Conservation (phyloP, 2,888 invertebrate genomes). For the Stenurella melanura region DNA sequence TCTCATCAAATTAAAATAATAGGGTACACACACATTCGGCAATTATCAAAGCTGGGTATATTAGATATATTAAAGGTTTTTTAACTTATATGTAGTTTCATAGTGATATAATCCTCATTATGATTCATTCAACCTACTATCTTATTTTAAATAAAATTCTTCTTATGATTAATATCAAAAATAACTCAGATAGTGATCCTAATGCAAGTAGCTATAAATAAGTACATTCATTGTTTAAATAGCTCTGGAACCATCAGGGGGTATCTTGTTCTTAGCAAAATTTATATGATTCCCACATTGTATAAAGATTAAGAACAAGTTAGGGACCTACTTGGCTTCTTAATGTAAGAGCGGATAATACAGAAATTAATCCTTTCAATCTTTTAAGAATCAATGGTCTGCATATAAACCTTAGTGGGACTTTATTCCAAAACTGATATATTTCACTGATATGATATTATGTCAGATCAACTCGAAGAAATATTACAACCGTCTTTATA, state of each 20-base stretch:
- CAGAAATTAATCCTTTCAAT: conserved; percentile 54
- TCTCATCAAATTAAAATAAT: too few relatives aligned
- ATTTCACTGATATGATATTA: conserved; percentile 33
- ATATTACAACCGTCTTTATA: conserved; percentile 24
- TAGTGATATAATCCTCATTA: background rate
- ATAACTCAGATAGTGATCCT: background rate
- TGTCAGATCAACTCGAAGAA: conserved; percentile 21
- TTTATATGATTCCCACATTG: conserved; percentile 17
- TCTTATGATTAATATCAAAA: background rate
- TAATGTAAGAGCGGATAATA: conserved; percentile 40
- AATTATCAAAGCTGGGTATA: too few relatives aligned
- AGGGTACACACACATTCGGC: too few relatives aligned
- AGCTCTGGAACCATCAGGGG: background rate
- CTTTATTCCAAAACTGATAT: conserved; percentile 38
- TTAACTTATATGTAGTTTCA: background rate
- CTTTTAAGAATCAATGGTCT: conserved; percentile 42
- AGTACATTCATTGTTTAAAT: background rate
- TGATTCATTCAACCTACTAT: background rate
- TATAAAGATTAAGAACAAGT: conserved; percentile 19
- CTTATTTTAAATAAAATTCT: background rate
- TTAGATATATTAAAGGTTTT: background rate
- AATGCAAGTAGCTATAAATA: conserved; percentile 5
- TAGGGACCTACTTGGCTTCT: conserved; percentile 10
- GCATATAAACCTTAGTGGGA: conserved; percentile 19
- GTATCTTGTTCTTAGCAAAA: conserved; percentile 8